These are phyloP conservation scores for Lasioglossum baleicum DNA, from an alignment of 1,140 invertebrate genomes.

Conservation along the genomic window DNA sequence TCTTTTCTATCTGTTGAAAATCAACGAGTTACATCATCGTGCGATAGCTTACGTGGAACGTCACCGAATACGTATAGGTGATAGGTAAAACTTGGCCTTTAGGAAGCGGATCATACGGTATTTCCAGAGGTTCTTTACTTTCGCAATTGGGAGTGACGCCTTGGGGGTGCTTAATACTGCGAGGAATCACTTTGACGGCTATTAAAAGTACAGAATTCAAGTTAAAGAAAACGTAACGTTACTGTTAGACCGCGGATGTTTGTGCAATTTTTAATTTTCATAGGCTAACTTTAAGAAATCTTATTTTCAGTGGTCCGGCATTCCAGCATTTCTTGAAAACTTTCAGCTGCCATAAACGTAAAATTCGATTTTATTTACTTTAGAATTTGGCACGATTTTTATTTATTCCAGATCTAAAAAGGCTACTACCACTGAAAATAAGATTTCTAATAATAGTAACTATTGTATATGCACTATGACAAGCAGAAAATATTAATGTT, in stretches of 20 bases:
- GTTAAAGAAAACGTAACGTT: constrained; percentile 2
- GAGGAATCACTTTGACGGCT: constrained; percentile 88
- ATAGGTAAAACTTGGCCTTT: constrained; percentile 84
- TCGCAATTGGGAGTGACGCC: constrained; percentile 81
- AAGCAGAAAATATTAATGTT: constrained; percentile 19
- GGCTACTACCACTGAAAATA: no score
- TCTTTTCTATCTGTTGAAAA: neutral
- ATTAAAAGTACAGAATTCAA: constrained; percentile 25
- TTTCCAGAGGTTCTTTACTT: constrained; percentile 83
- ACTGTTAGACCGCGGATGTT: no score
- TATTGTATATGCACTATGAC: neutral
- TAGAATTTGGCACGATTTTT: no score
- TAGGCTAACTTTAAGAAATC: no score
- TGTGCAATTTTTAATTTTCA: no score
- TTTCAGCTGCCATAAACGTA: no score
- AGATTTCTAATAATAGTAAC: no score
- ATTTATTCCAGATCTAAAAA: no score
- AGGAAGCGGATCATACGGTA: constrained; percentile 81
- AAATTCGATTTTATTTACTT: no score
- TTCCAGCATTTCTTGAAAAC: no score
- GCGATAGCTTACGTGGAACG: constrained; percentile 83
- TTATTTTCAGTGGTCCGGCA: no score
- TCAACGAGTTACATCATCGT: neutral
- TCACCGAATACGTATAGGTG: constrained; percentile 93
- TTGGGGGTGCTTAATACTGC: constrained; percentile 90